Base-by-base conservation (phyloP, 2,888 invertebrate genomes). In the Thereva unica region DNA sequence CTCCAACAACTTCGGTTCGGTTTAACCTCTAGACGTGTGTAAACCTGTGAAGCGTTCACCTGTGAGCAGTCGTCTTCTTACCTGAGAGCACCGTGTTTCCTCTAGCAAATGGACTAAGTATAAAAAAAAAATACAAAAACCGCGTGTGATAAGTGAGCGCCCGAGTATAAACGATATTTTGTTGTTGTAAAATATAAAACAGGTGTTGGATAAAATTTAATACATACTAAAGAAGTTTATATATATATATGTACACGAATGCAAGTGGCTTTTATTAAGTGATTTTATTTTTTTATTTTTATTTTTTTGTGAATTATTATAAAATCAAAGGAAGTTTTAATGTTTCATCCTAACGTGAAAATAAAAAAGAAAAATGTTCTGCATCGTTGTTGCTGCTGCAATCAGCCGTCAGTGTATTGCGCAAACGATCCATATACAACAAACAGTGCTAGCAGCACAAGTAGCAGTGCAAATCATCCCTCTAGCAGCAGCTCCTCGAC, bases 261-360 rank as follows among this genome's bases (percentile, higher is more conserved):
- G 23, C 23, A 23, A 23, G 23, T 23, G 23, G 23, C 23, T 23
- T 23, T 23, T 23, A 23, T 23, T 23, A 23, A 23, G 23, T 23
- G 23, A 23, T 23, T 23, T 23, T 42, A 59, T 56, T 38, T 52
- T 41, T 52, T 44, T 47, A 49, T 40, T 53, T 35, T 47, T 47
- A 8, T 10, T 57, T 44, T 56, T 34, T 34, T 4, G n/a, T 57
- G 12, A 47, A 38, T 38, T 12, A 59, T 40, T 47, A 23, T 59
- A 9, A 45, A 38, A 7, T 45, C 38, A 37, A 23, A 47, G 47
- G 49, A 12, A 38, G 37, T 71, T 75, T 79, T 77, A 80, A 80
- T 80, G 80, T 80, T 79, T 74, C 79, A 80, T 75, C 78, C 80
- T 70, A 78, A 77, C 77, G 79, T 79, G 75, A 80, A 79, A 76